Evolutionary conservation across 2,113 vertebrate genomes (phyloP), one percentile per base, ranked within the genome.

Genomic region (Salminus brasiliensis): DNA sequence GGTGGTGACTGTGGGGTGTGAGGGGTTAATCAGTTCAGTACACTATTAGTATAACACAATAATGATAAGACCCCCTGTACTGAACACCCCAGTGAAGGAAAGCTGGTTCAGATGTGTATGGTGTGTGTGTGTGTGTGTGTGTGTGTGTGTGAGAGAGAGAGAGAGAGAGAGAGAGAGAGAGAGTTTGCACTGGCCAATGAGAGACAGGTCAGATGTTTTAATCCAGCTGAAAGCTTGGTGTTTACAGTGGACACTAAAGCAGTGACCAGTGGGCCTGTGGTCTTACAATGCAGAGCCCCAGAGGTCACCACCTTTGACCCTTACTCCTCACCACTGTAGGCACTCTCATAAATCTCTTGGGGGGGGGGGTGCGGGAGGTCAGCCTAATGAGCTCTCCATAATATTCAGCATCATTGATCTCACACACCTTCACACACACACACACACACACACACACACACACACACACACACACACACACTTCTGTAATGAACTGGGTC

Each of bases 231-330:
- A 81, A 81, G 75, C 72, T 36, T 30, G 25, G 13, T 68, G 69
- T 71, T 70, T 68, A 77, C 59, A 23, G 71, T 74, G 62, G 43
- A 75, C 74, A 57, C 55, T 59, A 59, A 72, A 75, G 0, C 47
- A 39, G 53, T 30, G 62, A 69, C 45, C 68, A 59, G 27, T 41
- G 16, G 10, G 29, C 45, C 77, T 65, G 18, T 60, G n/a, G n/a
- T 45, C 59, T 47, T 36, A 36, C 39, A 78, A 76, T 55, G 63
- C 55, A 3, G 41, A 41, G 34, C 60, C 75, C 71, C 66, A 12
- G 15, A 29, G 81, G 81, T 82, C 79, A 29, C 0, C 45, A 78
- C 77, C 82, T 85, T 52, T 84, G 83, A 85, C 73, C 81, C 65
- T 43, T 70, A 8, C 49, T 59, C 32, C 71, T 34, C 63, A 76